phyloP scores from a whole-genome alignment of 2,888 invertebrate species.

The Choreutis nemorana region DNA sequence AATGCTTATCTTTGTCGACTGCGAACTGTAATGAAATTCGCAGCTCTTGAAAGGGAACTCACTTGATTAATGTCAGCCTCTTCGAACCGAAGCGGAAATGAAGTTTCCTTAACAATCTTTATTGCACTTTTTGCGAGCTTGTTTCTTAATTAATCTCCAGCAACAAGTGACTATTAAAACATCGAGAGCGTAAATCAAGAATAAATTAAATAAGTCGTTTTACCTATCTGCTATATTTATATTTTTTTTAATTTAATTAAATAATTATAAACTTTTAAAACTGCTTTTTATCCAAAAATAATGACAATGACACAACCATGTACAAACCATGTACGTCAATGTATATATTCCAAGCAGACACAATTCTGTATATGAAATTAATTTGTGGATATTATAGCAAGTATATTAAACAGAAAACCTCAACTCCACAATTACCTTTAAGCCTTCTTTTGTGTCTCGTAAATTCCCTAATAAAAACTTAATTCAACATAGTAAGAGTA shows the following conservation, averaged over 20 bases:
- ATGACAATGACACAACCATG: slow-evolving; percentile 14
- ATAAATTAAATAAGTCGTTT: too few relatives aligned
- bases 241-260: too few relatives aligned
- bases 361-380: too few relatives aligned
- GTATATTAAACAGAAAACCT: too few relatives aligned
- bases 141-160: slow-evolving; percentile 52
- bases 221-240: too few relatives aligned
- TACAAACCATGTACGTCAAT: slow-evolving; percentile 13
- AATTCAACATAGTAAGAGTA: slow-evolving; percentile 53
- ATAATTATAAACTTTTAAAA: slow-evolving; percentile 14
- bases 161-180: slow-evolving; percentile 40
- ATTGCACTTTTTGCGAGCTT: slow-evolving; percentile 57
- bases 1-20: slow-evolving; percentile 27
- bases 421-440: too few relatives aligned
- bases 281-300: slow-evolving; percentile 15
- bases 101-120: slow-evolving; percentile 50
- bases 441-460: slow-evolving; percentile 32
- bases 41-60: slow-evolving; percentile 33
- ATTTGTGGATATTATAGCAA: too few relatives aligned
- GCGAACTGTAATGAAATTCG: slow-evolving; percentile 38
- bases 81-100: slow-evolving; percentile 41
- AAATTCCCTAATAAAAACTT: slow-evolving; percentile 51
- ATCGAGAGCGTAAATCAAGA: slow-evolving; percentile 19
- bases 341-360: too few relatives aligned
- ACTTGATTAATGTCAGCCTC: slow-evolving; percentile 46